These are phyloP conservation scores for Scalopus aquaticus DNA, from an alignment of 2,113 vertebrate species.

Conservation along the genomic window DNA sequence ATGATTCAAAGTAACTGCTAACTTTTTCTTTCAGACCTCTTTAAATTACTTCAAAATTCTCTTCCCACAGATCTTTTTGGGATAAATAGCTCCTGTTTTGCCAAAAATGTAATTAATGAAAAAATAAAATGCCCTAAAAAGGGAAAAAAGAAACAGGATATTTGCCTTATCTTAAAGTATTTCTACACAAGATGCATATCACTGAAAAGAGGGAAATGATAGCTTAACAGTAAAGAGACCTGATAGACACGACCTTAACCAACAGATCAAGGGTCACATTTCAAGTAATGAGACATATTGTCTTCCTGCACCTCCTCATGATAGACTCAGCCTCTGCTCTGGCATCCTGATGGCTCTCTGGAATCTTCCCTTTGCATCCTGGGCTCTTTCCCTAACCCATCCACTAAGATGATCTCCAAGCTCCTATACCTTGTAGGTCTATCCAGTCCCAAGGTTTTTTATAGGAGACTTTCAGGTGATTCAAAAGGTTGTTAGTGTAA, in stretches of 20 bases:
- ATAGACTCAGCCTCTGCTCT: not conserved
- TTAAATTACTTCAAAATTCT: constrained; percentile 52
- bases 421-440: not conserved
- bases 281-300: not conserved
- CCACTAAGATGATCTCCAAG: not conserved
- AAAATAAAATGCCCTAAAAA: not conserved
- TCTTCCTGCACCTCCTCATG: not conserved
- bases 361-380: not conserved
- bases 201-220: not conserved
- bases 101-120: constrained; percentile 12
- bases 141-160: not conserved
- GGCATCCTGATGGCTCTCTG: not conserved
- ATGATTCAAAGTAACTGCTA: constrained; percentile 16
- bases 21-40: constrained; percentile 32
- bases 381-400: not conserved
- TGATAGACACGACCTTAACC: not conserved
- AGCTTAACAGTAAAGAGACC: not conserved
- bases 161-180: not conserved
- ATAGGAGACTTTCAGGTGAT: not conserved
- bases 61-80: not conserved
- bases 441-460: not conserved
- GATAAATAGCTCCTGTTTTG: constrained; percentile 33
- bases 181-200: not conserved
- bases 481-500: not conserved
- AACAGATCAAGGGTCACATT: not conserved